Percentiles rank a stretch among this genome's conserved stretches.
Conservation (phyloP, 1,140 invertebrate species). For the Trinorchestia longiramus region DNA sequence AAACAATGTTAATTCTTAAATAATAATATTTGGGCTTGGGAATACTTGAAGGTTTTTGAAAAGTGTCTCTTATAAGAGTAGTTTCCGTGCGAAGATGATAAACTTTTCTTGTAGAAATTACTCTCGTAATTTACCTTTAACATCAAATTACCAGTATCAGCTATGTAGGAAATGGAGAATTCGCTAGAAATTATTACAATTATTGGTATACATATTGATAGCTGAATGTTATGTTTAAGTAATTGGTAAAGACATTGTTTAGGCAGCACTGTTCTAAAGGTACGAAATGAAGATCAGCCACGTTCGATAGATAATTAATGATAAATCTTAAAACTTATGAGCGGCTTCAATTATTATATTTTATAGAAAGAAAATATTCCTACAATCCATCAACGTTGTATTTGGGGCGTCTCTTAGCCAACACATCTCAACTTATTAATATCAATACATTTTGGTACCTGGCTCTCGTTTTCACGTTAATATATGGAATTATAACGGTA, state of each 20-base stretch:
- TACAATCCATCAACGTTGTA: not conserved
- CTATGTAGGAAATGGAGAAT: no score
- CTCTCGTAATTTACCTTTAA: not conserved
- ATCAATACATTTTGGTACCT: not conserved
- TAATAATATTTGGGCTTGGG: not conserved
- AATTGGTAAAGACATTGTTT: not conserved
- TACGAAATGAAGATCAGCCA: not conserved
- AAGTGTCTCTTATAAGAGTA: not conserved
- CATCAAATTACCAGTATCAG: not conserved
- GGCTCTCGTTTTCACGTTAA: not conserved
- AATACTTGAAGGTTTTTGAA: not conserved
- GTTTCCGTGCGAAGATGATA: not conserved
- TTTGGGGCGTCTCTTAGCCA: not conserved
- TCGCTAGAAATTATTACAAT: no score
- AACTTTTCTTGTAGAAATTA: not conserved
- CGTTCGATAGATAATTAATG: not conserved
- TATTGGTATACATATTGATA: no score
- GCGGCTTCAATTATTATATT: not conserved
- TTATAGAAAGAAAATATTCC: not conserved
- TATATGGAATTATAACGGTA: not conserved
- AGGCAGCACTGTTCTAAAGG: not conserved
- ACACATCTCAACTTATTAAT: not conserved
- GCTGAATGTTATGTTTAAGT: no score
- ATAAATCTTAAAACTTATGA: not conserved
- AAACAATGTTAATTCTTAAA: not conserved